phyloP scores from a whole-genome alignment of 2,797 vertebrate species.

The Sciurus vulgaris region DNA sequence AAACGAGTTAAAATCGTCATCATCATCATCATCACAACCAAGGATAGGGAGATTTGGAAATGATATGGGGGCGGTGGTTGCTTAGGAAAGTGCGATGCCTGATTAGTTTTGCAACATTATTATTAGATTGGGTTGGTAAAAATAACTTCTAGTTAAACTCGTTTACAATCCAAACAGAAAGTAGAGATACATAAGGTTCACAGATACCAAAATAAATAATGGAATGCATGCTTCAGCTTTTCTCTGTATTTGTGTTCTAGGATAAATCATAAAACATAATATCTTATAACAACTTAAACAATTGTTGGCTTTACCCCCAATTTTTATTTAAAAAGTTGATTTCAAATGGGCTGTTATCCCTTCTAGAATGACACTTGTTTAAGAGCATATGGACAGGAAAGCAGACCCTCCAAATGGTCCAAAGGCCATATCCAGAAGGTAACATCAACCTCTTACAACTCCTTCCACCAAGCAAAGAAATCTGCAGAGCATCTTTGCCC shows the following conservation, averaged over 20 bases:
- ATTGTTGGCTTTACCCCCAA: background rate
- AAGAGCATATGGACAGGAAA: background rate
- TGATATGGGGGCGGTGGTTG: background rate
- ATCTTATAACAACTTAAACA: background rate
- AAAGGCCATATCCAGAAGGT: background rate
- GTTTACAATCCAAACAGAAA: background rate
- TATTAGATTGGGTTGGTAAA: constrained; percentile 54
- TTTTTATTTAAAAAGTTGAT: background rate
- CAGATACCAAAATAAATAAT: background rate
- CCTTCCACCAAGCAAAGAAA: background rate
- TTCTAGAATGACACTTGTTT: background rate
- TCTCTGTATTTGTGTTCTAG: background rate
- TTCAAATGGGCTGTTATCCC: background rate
- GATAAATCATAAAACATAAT: background rate
- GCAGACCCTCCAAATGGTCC: background rate
- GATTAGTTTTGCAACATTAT: constrained; percentile 10
- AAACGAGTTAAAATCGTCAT: constrained; percentile 24
- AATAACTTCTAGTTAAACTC: constrained; percentile 57
- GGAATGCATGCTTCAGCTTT: background rate
- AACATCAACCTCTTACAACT: background rate
- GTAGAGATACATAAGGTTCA: background rate
- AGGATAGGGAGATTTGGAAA: background rate
- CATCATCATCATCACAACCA: background rate
- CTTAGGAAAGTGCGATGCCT: constrained; percentile 66
- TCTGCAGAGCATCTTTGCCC: accelerated